A percentile compares a stretch with the other conserved stretches of the same genome.
phyloP scores from a whole-genome alignment of 2,797 vertebrate species.

The Hephaestus fuliginosus region DNA sequence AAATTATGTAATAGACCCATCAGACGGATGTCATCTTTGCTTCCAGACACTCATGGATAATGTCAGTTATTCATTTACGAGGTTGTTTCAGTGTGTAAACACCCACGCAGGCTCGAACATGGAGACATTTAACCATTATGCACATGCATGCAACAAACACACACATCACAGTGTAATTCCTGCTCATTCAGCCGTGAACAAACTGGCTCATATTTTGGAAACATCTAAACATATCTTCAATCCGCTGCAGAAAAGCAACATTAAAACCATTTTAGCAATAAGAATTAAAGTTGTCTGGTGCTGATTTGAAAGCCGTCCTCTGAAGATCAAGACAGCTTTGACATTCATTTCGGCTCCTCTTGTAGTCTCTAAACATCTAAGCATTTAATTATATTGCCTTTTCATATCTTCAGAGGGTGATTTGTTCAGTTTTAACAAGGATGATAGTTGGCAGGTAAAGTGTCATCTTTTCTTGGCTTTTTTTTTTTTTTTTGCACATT shows the following conservation, averaged over 20 bases:
- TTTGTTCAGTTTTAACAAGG: conserved; percentile 49
- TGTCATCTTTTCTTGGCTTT: conserved; percentile 27
- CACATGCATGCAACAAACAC: conserved; percentile 1
- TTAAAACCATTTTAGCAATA: conserved; percentile 45
- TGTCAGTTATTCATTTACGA: conserved; percentile 75
- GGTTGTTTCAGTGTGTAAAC: conserved; percentile 59
- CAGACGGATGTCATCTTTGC: conserved; percentile 56
- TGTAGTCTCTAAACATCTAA: conserved; percentile 50
- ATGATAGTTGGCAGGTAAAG: conserved; percentile 58
- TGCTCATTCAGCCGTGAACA: conserved; percentile 63
- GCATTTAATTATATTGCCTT: conserved; percentile 65
- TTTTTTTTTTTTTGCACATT: conserved; percentile 6
- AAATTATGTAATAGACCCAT: conserved; percentile 72
- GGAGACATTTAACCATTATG: conserved; percentile 18
- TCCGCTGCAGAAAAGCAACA: conserved; percentile 31
- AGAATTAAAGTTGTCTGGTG: conserved; percentile 52
- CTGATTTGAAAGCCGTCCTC: conserved; percentile 55
- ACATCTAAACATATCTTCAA: conserved; percentile 48
- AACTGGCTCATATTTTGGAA: conserved; percentile 51
- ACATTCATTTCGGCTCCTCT: conserved; percentile 51
- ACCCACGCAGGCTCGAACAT: conserved; percentile 35
- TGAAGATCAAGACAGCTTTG: conserved; percentile 60
- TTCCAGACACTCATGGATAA: conserved; percentile 44
- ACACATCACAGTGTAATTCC: conserved; percentile 48
- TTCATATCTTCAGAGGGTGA: conserved; percentile 42